Conservation (phyloP, 2,888 invertebrate genomes). For the Mythimna ferrago region DNA sequence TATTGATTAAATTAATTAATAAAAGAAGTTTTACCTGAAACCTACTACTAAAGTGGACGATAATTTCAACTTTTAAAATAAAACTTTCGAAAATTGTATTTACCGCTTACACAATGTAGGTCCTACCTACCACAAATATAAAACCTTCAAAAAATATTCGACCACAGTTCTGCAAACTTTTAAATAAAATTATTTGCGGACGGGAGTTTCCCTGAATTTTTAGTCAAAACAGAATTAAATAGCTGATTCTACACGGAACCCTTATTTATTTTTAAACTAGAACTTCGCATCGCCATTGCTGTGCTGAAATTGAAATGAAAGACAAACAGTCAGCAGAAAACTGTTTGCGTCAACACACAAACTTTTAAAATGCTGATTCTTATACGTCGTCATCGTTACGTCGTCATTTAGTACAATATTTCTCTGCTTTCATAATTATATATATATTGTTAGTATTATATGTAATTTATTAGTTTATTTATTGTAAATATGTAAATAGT, state of each 20-base stretch:
- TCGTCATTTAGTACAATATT: too few relatives aligned
- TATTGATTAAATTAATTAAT: too few relatives aligned
- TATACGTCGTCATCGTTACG: too few relatives aligned
- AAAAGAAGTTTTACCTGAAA: too few relatives aligned
- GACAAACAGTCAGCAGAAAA: conserved; percentile 4
- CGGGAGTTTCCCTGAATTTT: conserved; percentile 12
- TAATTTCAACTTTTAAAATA: background rate
- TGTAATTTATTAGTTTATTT: too few relatives aligned
- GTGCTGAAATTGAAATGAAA: conserved; percentile 35
- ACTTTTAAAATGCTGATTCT: conserved; percentile 3
- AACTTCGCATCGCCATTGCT: background rate
- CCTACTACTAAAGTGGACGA: too few relatives aligned
- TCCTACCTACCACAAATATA: background rate
- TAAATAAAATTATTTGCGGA: conserved; percentile 24
- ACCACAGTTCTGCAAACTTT: conserved; percentile 26
- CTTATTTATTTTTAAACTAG: conserved; percentile 49
- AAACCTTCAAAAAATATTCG: background rate
- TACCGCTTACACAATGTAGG: too few relatives aligned
- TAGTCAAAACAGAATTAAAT: conserved; percentile 28
- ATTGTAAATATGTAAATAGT: too few relatives aligned
- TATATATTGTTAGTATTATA: too few relatives aligned
- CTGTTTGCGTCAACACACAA: conserved; percentile 5
- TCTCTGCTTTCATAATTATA: too few relatives aligned
- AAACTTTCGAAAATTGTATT: background rate
- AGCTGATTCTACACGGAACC: conserved; percentile 4